phyloP scores from a whole-genome alignment of 2,113 vertebrate species.

The Osmerus eperlanus region DNA sequence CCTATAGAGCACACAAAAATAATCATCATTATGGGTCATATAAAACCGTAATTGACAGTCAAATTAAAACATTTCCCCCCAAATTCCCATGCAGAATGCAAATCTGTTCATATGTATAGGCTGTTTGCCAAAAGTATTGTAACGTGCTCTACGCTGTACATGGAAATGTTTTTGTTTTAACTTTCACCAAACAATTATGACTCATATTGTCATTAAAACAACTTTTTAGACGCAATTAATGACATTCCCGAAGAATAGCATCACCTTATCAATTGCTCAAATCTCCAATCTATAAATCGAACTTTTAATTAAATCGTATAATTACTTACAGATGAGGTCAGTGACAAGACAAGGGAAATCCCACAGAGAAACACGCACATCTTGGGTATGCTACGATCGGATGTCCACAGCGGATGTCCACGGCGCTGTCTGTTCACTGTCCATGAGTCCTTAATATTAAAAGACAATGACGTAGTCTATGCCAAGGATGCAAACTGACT shows the following conservation, averaged over 20 bases:
- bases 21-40: neutral
- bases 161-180: too few relatives aligned
- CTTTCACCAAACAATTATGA: too few relatives aligned
- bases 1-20: neutral
- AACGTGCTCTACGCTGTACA: too few relatives aligned
- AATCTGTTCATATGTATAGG: too few relatives aligned
- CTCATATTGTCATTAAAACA: too few relatives aligned
- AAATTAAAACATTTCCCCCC: neutral
- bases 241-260: too few relatives aligned
- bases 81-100: too few relatives aligned
- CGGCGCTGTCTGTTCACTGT: neutral
- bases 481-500: neutral
- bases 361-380: constrained; percentile 49
- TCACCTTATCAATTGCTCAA: neutral
- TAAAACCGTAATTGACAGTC: neutral
- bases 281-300: neutral
- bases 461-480: neutral
- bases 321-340: constrained; percentile 58
- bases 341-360: constrained; percentile 41
- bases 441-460: neutral
- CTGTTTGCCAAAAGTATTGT: too few relatives aligned
- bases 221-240: too few relatives aligned
- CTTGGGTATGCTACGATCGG: neutral
- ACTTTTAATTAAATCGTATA: neutral
- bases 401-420: neutral